Conservation (phyloP, 2,888 invertebrate species). For the Steinernema carpocapsae region DNA sequence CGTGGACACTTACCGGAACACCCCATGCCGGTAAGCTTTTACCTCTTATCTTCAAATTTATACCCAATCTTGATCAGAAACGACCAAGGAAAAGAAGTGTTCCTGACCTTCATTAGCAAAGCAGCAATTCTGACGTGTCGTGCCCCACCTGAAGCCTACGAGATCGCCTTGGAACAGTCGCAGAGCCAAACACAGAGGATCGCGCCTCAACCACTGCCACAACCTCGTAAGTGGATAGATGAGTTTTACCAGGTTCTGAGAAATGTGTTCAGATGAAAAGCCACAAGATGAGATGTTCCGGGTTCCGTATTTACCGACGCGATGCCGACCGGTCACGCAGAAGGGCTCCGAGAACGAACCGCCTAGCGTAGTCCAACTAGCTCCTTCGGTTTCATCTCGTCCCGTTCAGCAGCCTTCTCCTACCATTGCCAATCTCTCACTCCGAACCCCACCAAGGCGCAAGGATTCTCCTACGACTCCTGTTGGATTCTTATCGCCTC, state of each 20-base stretch:
- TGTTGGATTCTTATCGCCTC: background rate
- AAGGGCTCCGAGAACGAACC: background rate
- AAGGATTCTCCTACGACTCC: background rate
- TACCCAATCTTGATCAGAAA: background rate
- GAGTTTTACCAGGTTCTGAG: no score
- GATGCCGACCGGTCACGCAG: no score
- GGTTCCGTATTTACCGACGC: no score
- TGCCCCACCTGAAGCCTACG: constrained; percentile 1
- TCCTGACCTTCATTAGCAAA: background rate
- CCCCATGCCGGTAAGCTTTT: background rate
- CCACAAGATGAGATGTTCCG: no score
- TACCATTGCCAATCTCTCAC: background rate
- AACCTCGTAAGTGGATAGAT: no score
- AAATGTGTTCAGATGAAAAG: background rate
- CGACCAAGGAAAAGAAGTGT: background rate
- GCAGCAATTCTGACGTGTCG: background rate
- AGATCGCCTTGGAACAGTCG: background rate
- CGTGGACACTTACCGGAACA: background rate
- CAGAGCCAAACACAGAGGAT: no score
- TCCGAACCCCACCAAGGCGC: background rate
- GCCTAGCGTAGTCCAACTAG: background rate
- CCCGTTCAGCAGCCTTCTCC: no score
- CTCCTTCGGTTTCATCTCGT: background rate
- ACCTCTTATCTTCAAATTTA: no score
- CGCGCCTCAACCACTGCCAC: no score